Evolutionary conservation across 2,888 invertebrate genomes (phyloP).

Genomic region (Acrobasis suavella): DNA sequence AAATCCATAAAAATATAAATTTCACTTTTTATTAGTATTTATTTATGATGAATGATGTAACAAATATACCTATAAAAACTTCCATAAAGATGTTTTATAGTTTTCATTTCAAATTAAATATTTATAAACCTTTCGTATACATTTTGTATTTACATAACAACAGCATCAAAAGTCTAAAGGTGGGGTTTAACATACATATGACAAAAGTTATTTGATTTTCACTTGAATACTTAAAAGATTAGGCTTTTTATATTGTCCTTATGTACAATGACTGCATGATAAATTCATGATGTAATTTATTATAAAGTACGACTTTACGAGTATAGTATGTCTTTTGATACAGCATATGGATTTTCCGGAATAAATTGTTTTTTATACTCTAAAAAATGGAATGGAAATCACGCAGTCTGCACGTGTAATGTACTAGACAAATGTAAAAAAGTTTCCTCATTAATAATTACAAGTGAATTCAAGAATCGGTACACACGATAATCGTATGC

Average conservation of each 20-base stretch:
- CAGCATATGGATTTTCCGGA: no score
- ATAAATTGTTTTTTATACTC: no score
- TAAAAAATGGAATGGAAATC: not conserved
- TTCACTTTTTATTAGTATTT: conserved; percentile 14
- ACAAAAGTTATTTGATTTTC: no score
- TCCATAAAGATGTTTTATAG: conserved; percentile 2
- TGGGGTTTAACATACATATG: no score
- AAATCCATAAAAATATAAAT: not conserved
- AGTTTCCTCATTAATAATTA: conserved; percentile 27
- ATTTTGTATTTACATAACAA: conserved; percentile 2
- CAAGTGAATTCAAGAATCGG: conserved; percentile 17
- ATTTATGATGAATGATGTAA: conserved; percentile 12
- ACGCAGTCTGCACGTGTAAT: conserved; percentile 1
- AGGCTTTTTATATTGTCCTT: no score
- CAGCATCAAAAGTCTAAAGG: not conserved
- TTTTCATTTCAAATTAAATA: conserved; percentile 2
- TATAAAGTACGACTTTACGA: no score
- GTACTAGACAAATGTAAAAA: conserved; percentile 4
- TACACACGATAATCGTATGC: conserved; percentile 25
- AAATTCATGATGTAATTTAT: no score
- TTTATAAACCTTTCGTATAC: conserved; percentile 1
- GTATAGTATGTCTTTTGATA: no score
- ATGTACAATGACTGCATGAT: no score
- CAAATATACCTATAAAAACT: not conserved
- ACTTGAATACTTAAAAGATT: no score